Evolutionary conservation across 92 coral and sea anemone genomes (phyloP).

Genomic region (Meandrina meandrites): DNA sequence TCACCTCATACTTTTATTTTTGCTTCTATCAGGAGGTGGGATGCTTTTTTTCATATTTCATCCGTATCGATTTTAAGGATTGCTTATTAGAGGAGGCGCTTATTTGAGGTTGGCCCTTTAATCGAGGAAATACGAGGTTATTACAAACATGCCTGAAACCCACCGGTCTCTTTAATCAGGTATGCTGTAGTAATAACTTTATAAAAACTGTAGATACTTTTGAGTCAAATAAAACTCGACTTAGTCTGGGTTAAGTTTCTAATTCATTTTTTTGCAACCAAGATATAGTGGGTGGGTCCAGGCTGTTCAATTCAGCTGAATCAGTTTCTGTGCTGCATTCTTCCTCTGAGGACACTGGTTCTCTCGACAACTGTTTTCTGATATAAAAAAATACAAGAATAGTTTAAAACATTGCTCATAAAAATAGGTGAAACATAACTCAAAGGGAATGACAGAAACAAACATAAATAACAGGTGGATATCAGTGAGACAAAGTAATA

Average conservation of each 20-base stretch:
- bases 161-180: background rate
- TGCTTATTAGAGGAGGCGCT: too few species aligned
- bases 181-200: background rate
- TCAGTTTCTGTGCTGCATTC: background rate
- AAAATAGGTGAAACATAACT: too few species aligned
- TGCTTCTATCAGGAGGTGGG: too few species aligned
- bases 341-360: constrained; percentile 21
- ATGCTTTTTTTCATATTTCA: too few species aligned
- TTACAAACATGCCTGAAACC: background rate
- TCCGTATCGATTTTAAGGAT: too few species aligned
- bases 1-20: too few species aligned
- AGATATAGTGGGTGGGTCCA: background rate
- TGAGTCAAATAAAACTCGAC: background rate
- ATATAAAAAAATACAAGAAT: background rate
- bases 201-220: background rate
- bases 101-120: too few species aligned
- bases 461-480: too few species aligned
- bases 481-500: too few species aligned
- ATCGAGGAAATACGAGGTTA: background rate
- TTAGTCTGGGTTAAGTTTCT: background rate
- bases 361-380: background rate
- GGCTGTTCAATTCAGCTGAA: background rate
- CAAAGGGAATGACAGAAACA: too few species aligned
- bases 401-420: too few species aligned
- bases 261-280: background rate